Base-by-base conservation (phyloP, 2,888 invertebrate genomes). In the Caenorhabditis imperialis region DNA sequence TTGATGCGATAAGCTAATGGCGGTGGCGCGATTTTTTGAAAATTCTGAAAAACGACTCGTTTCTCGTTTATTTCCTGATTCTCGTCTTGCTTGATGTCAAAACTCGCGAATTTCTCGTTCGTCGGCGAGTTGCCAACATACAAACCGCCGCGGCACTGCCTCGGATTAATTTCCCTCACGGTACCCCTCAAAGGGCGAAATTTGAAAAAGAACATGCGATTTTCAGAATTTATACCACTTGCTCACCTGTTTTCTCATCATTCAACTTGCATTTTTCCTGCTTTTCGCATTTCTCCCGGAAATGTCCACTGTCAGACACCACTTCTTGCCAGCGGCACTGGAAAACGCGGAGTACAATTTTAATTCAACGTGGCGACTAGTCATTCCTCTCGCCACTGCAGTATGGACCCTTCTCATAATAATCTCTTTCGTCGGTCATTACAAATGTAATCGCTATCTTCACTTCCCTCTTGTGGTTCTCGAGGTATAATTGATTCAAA, bases 81-180 rank as follows among this genome's bases (percentile, higher is more conserved):
- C 25, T 53, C 12, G 8, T 40, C 7, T 1, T 16, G 7, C 38
- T 38, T 38, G 51, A 67, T 67, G 67, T 23, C 38, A 16, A 58
- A 67, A 50, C 30, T 22, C 22, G 51, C 51, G 7, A 50, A 57
- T 44, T 57, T 57, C 44, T 57, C 50, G 45, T 51, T 67, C n/a
- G 44, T 30, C 12, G 57, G 42, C 18, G 38, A 42, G 3, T 14
- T 55, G 16, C 67, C 67, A 7, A 58, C 27, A 3, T 44, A 35
- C n/a, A 50, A 42, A 44, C 33, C 67, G 5, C 42, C 51, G 2
- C 57, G 67, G 4, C 50, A 57, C 25, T 67, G 67, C 51, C 45
- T 42, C 14, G 57, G 57, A 51, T 3, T 50, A 27, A 27, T 58
- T 2, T 8, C 14, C 6, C 38, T 47, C 20, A 10, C 27, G 27